Percentiles rank a stretch among this genome's conserved stretches.
Evolutionary conservation across 2,113 vertebrate genomes (phyloP).

Genomic region (Budorcas taxicolor): DNA sequence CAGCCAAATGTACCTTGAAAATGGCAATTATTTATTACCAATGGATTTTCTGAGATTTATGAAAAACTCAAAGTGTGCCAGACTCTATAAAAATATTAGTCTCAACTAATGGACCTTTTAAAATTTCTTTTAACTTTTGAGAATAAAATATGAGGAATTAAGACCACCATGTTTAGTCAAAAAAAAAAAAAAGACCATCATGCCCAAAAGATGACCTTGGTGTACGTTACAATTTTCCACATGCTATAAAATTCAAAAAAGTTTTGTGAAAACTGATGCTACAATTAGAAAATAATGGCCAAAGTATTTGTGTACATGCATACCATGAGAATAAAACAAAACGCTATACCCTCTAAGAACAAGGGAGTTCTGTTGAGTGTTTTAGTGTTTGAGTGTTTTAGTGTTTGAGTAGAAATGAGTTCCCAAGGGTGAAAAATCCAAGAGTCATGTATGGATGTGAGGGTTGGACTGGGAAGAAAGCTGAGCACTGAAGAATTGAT

Average conservation of each 20-base stretch:
- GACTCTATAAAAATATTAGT: not conserved
- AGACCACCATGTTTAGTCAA: not conserved
- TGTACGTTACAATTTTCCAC: not conserved
- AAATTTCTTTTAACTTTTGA: not conserved
- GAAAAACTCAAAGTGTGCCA: not conserved
- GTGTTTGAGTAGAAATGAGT: not conserved
- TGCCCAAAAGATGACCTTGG: not conserved
- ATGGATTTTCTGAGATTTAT: not conserved
- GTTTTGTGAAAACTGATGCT: not conserved
- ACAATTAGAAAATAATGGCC: not conserved
- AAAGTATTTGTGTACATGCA: not conserved
- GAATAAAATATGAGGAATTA: not conserved
- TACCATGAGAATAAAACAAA: not conserved
- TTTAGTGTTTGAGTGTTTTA: not conserved
- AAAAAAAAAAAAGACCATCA: not conserved
- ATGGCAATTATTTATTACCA: not conserved
- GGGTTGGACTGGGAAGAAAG: no score
- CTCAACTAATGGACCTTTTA: not conserved
- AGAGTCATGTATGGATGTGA: no score
- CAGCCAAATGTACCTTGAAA: not conserved
- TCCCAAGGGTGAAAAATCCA: not conserved
- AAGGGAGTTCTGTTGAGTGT: not conserved
- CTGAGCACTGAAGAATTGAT: rapidly evolving
- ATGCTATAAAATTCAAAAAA: not conserved
- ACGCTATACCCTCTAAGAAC: not conserved